A percentile compares a stretch with the other conserved stretches of the same genome.
phyloP scores from a whole-genome alignment of 2,113 vertebrate species.

The Entomyzon cyanotis region DNA sequence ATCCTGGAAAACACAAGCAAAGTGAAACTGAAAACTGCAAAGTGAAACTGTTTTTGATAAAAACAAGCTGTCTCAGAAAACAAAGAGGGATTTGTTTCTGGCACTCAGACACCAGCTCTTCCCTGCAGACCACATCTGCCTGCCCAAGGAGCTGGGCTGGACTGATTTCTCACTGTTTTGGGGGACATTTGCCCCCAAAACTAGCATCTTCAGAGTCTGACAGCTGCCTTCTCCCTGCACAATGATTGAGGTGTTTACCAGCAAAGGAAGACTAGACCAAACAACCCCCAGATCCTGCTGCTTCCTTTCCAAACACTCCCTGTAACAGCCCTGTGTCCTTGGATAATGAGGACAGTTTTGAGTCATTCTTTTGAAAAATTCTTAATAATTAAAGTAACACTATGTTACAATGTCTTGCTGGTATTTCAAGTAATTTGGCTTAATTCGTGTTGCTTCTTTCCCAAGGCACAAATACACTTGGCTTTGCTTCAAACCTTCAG shows the following conservation, averaged over 20 bases:
- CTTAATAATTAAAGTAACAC: background rate
- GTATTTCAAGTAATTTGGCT: background rate
- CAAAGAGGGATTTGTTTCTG: fast-evolving
- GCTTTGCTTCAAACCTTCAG: background rate
- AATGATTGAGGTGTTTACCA: background rate
- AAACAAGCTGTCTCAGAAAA: background rate
- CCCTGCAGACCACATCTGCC: background rate
- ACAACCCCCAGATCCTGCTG: background rate
- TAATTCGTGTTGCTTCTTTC: background rate
- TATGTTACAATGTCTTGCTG: background rate
- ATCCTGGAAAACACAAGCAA: fast-evolving
- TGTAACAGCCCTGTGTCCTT: background rate
- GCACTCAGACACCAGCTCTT: background rate
- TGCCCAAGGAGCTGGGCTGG: fast-evolving
- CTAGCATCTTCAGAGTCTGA: background rate
- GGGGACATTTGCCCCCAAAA: background rate
- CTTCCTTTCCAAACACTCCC: background rate
- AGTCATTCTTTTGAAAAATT: background rate
- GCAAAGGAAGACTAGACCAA: fast-evolving
- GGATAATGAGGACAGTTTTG: fast-evolving
- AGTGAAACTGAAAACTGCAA: background rate
- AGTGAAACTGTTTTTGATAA: no score
- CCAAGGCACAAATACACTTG: background rate
- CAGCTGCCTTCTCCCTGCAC: background rate
- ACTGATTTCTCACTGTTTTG: background rate